A percentile compares a stretch with the other conserved stretches of the same genome.
Evolutionary conservation across 2,113 vertebrate species (phyloP).

Genomic region (Paramormyrops kingsleyae): DNA sequence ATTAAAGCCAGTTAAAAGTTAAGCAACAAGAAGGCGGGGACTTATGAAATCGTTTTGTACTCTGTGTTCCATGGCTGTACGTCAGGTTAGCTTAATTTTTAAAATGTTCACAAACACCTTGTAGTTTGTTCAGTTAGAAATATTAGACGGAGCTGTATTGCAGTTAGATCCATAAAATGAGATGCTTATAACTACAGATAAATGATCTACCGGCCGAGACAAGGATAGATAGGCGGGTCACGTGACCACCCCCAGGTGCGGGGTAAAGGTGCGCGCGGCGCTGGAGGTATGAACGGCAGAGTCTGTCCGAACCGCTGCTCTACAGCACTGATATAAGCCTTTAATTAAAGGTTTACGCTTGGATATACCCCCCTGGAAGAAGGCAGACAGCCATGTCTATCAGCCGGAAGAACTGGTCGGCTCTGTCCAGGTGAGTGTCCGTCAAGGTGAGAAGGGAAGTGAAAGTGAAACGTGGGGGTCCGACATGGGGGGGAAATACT

Average conservation of each 20-base stretch:
- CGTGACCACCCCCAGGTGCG: conserved; percentile 58
- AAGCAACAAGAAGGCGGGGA: neutral
- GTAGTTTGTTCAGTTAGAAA: neutral
- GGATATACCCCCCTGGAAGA: neutral
- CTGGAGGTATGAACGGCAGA: neutral
- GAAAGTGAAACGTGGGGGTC: neutral
- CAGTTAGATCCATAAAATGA: conserved; percentile 14
- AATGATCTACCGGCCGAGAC: conserved; percentile 48
- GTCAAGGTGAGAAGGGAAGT: neutral
- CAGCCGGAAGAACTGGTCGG: conserved; percentile 79
- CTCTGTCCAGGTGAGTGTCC: conserved; percentile 79
- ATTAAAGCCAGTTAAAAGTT: neutral
- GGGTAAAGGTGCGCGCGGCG: conserved; percentile 70
- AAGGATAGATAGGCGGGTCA: conserved; percentile 61
- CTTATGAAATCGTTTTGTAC: neutral
- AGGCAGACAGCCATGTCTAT: conserved; percentile 60
- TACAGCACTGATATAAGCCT: neutral
- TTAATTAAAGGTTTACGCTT: neutral
- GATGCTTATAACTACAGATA: conserved; percentile 40
- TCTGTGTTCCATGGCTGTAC: neutral
- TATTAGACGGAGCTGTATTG: neutral
- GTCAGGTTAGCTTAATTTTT: neutral
- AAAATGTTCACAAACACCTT: neutral
- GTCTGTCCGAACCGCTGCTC: neutral
- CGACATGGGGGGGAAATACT: neutral